These are phyloP conservation scores for Macrobrachium rosenbergii DNA, from an alignment of 1,140 invertebrate genomes.

Conservation along the genomic window DNA sequence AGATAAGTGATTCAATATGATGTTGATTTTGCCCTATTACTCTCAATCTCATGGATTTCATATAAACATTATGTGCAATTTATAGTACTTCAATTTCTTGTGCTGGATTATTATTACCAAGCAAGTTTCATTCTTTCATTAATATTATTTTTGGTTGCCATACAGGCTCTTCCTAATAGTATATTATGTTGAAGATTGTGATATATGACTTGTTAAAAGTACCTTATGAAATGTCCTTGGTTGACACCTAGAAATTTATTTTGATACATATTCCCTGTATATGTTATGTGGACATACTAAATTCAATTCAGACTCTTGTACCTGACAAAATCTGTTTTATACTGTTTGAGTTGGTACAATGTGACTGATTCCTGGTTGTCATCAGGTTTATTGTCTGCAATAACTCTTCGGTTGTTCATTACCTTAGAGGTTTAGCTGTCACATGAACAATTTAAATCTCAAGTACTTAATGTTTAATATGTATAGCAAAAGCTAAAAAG, in stretches of 20 bases:
- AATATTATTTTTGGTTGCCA: constrained; percentile 55
- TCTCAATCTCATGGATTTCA: constrained; percentile 31
- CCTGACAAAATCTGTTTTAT: constrained; percentile 54
- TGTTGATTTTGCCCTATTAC: constrained; percentile 48
- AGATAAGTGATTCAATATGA: constrained; percentile 4
- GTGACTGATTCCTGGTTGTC: constrained; percentile 32
- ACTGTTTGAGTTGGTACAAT: constrained; percentile 31
- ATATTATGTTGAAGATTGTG: constrained; percentile 59
- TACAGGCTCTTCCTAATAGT: constrained; percentile 49
- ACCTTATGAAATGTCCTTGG: constrained; percentile 46
- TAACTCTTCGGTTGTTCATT: constrained; percentile 45
- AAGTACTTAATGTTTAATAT: constrained; percentile 42
- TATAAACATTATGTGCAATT: constrained; percentile 58
- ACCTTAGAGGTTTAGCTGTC: constrained; percentile 11
- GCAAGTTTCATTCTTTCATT: constrained; percentile 42
- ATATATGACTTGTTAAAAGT: constrained; percentile 51
- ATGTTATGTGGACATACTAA: constrained; percentile 7
- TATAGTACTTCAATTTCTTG: constrained; percentile 59
- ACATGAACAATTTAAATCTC: constrained; percentile 32
- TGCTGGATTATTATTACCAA: constrained; percentile 8
- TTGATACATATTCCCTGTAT: constrained; percentile 26
- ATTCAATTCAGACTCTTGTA: constrained; percentile 47
- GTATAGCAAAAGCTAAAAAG: constrained; percentile 12
- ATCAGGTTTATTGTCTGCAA: constrained; percentile 41
- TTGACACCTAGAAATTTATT: constrained; percentile 54